These are phyloP conservation scores for Perdix hodgsoniae DNA, from an alignment of 2,797 vertebrate genomes.

Conservation along the genomic window DNA sequence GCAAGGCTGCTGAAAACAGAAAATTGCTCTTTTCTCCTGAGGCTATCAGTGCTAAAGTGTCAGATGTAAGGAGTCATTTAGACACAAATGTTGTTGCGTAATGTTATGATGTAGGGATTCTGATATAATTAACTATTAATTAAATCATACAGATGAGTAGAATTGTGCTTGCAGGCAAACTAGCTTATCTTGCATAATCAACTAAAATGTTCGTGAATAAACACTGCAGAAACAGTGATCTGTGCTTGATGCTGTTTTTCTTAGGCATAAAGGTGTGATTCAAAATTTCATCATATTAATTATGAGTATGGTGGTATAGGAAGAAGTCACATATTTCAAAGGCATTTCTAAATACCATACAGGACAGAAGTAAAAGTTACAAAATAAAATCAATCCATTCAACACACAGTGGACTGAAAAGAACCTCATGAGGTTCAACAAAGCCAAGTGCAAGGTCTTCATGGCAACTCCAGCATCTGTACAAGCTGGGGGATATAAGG, in stretches of 20 bases:
- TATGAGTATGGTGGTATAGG: background rate
- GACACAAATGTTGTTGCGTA: background rate
- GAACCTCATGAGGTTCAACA: background rate
- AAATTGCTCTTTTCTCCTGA: background rate
- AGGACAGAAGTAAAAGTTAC: background rate
- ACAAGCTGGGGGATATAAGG: background rate
- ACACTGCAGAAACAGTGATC: background rate
- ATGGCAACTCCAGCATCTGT: background rate
- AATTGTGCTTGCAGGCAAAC: constrained; percentile 14
- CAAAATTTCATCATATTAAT: background rate
- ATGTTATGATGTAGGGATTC: background rate
- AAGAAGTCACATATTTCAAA: background rate
- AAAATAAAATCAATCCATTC: background rate
- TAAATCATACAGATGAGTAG: background rate
- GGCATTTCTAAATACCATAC: background rate
- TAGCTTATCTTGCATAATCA: background rate
- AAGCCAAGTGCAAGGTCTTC: background rate
- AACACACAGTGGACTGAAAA: background rate
- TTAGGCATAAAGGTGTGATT: background rate
- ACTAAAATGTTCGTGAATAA: constrained; percentile 1
- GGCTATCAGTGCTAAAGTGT: background rate
- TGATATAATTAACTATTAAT: constrained; percentile 37
- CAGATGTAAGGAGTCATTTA: background rate
- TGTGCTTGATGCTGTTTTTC: background rate
- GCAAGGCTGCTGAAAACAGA: background rate